A percentile compares a stretch with the other conserved stretches of the same genome.
These are phyloP conservation scores for Aphelenchoides avenae DNA, from an alignment of 1,140 invertebrate species.

Conservation along the genomic window DNA sequence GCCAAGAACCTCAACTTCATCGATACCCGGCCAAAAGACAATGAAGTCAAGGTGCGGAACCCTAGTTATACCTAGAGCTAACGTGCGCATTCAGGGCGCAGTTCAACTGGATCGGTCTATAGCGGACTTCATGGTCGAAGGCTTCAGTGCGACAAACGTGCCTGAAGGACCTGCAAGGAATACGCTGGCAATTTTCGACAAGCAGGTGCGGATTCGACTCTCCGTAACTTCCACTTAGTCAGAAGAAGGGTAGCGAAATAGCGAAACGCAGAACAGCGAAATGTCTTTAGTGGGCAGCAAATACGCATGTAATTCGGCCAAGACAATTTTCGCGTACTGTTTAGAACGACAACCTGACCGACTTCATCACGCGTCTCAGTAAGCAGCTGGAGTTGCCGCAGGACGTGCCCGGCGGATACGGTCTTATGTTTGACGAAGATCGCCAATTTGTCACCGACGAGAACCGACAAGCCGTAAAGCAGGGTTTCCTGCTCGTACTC, in stretches of 20 bases:
- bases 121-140: constrained; percentile 11
- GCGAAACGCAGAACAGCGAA: constrained; percentile 2
- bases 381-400: constrained; percentile 28
- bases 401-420: constrained; percentile 19
- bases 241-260: constrained; percentile 12
- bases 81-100: constrained; percentile 12
- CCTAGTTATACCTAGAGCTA: background rate
- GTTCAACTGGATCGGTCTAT: constrained; percentile 36
- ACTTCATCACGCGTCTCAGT: constrained; percentile 29
- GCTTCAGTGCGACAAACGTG: too few relatives aligned
- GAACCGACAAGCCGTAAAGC: constrained; percentile 31
- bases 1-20: constrained; percentile 38
- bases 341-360: constrained; percentile 33
- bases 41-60: constrained; percentile 36
- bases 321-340: too few relatives aligned
- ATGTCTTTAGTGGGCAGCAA: constrained; percentile 9
- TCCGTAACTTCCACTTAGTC: too few relatives aligned
- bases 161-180: too few relatives aligned
- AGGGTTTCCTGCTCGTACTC: constrained; percentile 45
- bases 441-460: constrained; percentile 40
- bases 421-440: constrained; percentile 43
- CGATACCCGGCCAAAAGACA: constrained; percentile 38
- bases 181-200: constrained; percentile 38
- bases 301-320: too few relatives aligned
- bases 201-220: too few relatives aligned